phyloP scores from a whole-genome alignment of 2,888 invertebrate genomes.

The Eumacrocentrus americanus region DNA sequence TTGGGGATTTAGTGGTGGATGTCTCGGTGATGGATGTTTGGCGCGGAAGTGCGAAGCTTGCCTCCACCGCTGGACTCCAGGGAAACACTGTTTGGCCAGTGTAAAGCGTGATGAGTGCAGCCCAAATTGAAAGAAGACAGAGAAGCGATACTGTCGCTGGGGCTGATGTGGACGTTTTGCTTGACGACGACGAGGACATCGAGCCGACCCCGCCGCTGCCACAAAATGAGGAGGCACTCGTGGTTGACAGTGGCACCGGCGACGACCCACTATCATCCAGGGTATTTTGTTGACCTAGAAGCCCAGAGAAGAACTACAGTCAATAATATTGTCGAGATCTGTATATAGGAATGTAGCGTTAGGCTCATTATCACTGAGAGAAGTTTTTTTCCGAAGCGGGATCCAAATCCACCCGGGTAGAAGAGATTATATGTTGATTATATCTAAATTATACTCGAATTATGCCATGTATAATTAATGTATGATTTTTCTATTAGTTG shows the following conservation, averaged over 20 bases:
- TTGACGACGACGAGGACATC: constrained; percentile 60
- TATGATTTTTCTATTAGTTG: background rate
- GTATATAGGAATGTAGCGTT: too few relatives aligned
- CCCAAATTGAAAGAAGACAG: constrained; percentile 58
- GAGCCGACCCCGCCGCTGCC: constrained; percentile 52
- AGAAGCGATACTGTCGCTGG: constrained; percentile 44
- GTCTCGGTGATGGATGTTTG: constrained; percentile 10
- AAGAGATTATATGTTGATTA: background rate
- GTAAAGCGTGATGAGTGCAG: constrained; percentile 62
- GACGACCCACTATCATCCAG: constrained; percentile 44
- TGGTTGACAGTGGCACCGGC: constrained; percentile 37
- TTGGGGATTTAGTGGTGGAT: background rate
- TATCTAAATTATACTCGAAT: background rate
- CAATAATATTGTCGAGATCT: background rate
- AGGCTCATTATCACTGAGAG: too few relatives aligned
- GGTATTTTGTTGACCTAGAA: constrained; percentile 33
- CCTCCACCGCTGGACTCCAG: constrained; percentile 33
- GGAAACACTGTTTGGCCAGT: constrained; percentile 42
- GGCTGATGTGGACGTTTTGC: constrained; percentile 48
- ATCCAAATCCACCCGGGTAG: background rate
- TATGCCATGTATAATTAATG: background rate
- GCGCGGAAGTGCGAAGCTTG: constrained; percentile 8
- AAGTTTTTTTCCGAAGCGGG: too few relatives aligned
- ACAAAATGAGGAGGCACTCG: constrained; percentile 46
- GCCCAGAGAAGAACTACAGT: background rate